phyloP scores from a whole-genome alignment of 2,888 invertebrate genomes.

The Opisthograptis luteolata region DNA sequence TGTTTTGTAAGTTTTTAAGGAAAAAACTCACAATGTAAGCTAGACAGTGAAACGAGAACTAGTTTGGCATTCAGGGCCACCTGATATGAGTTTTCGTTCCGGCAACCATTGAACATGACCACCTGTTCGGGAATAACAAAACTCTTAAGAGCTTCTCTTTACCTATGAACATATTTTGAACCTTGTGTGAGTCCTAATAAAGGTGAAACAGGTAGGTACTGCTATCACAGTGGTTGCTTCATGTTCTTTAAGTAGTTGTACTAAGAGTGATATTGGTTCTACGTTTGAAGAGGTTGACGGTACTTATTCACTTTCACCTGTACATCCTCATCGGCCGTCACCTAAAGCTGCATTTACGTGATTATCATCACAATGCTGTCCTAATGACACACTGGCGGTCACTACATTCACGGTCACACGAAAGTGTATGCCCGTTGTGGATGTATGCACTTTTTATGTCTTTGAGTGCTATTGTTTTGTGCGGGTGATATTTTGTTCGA shows the following conservation, averaged over 20 bases:
- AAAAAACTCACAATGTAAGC: conserved; percentile 7
- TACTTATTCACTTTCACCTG: conserved; percentile 37
- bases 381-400: conserved; percentile 63
- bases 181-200: conserved; percentile 3
- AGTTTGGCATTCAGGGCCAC: conserved; percentile 21
- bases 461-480: conserved; percentile 23
- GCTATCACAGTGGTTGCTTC: conserved; percentile 1
- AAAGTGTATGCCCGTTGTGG: conserved; percentile 53
- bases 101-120: conserved; percentile 18
- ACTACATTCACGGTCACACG: conserved; percentile 60
- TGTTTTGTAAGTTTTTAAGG: conserved; percentile 5
- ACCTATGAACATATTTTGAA: not conserved
- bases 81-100: conserved; percentile 25
- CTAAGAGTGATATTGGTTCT: conserved; percentile 19
- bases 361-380: conserved; percentile 59
- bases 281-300: conserved; percentile 19
- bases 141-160: not conserved
- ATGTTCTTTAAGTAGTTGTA: conserved; percentile 13
- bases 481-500: conserved; percentile 1
- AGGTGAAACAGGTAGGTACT: not conserved
- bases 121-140: conserved; percentile 28
- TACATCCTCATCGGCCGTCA: conserved; percentile 37
- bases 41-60: conserved; percentile 15
- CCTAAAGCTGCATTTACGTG: conserved; percentile 59
- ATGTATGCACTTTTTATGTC: conserved; percentile 30